Evolutionary conservation across 2,888 invertebrate genomes (phyloP).

Genomic region (Lithophane socia): DNA sequence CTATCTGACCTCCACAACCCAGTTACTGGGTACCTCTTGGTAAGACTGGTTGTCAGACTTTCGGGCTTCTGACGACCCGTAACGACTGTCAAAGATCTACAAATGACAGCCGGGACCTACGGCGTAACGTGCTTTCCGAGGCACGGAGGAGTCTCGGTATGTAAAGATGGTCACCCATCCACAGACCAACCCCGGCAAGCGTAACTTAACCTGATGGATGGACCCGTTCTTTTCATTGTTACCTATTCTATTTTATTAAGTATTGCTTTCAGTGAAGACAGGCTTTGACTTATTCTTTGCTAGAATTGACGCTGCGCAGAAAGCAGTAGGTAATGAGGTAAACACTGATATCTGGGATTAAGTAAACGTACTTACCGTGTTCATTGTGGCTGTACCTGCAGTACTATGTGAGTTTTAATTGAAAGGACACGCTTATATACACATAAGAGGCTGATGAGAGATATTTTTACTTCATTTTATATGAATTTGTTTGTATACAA

Average conservation of each 20-base stretch:
- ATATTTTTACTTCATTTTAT: slow-evolving; percentile 22
- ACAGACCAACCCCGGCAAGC: too few relatives aligned
- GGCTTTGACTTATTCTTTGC: neutral
- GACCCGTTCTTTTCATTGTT: neutral
- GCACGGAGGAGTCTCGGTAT: too few relatives aligned
- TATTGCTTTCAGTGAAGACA: neutral
- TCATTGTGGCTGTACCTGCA: slow-evolving; percentile 65
- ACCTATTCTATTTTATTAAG: neutral
- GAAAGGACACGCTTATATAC: slow-evolving; percentile 57
- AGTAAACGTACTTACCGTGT: slow-evolving; percentile 63
- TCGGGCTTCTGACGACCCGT: too few relatives aligned
- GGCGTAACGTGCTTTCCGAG: too few relatives aligned
- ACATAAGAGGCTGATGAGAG: slow-evolving; percentile 48
- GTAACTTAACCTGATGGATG: too few relatives aligned
- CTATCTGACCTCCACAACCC: too few relatives aligned
- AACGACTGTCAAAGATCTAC: too few relatives aligned
- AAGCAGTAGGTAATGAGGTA: neutral
- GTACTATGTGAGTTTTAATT: slow-evolving; percentile 55
- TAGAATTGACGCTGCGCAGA: neutral
- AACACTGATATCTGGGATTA: neutral
- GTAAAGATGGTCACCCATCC: too few relatives aligned
- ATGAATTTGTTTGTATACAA: slow-evolving; percentile 18
- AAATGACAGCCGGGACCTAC: too few relatives aligned
- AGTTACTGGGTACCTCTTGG: too few relatives aligned
- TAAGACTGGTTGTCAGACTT: too few relatives aligned